These are phyloP conservation scores for Bubo bubo DNA, from an alignment of 2,113 vertebrate genomes.

Conservation along the genomic window DNA sequence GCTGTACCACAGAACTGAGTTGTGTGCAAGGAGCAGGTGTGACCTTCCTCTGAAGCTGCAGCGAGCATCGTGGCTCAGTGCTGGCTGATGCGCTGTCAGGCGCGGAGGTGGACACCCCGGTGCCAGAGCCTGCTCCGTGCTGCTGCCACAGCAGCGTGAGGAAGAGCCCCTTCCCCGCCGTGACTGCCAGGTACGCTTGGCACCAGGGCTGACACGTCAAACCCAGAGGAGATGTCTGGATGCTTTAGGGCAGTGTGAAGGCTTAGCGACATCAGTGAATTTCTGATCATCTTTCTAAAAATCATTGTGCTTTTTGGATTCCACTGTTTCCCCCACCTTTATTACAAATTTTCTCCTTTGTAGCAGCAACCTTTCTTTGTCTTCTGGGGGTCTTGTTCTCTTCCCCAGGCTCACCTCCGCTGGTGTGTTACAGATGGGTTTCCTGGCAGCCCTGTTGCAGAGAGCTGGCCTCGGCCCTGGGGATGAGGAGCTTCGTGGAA, in stretches of 20 bases:
- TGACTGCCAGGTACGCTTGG: rapidly evolving
- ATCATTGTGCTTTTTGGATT: not conserved
- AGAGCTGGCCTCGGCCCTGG: not conserved
- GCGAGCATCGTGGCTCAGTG: rapidly evolving
- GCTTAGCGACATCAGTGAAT: not conserved
- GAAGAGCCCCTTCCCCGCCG: not conserved
- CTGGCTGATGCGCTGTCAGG: not conserved
- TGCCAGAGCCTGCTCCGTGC: rapidly evolving
- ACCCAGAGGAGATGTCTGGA: rapidly evolving
- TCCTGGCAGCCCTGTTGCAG: not conserved
- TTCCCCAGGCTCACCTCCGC: not conserved
- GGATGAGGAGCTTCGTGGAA: rapidly evolving
- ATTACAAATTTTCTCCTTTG: not conserved
- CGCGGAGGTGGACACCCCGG: rapidly evolving
- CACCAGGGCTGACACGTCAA: rapidly evolving
- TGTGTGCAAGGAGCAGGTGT: not conserved
- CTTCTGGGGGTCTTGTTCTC: not conserved
- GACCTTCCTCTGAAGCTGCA: not conserved
- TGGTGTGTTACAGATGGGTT: not conserved
- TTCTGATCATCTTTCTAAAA: not conserved
- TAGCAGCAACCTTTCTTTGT: not conserved
- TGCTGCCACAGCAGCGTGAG: not conserved
- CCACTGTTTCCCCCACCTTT: rapidly evolving
- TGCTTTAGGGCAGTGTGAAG: rapidly evolving
- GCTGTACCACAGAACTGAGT: not conserved